These are phyloP conservation scores for Deilephila elpenor DNA, from an alignment of 2,888 invertebrate species.

Conservation along the genomic window DNA sequence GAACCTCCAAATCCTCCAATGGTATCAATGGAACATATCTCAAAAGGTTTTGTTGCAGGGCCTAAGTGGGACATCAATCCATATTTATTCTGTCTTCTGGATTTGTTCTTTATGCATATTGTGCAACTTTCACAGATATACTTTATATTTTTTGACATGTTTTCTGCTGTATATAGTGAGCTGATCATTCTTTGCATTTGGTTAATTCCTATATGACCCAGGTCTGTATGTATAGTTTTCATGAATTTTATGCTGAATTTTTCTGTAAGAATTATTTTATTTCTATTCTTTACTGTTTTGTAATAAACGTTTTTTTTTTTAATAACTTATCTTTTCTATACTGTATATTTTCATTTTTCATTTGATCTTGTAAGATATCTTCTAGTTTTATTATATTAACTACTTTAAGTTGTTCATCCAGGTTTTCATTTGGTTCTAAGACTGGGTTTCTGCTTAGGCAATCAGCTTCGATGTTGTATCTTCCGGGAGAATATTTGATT, in stretches of 20 bases:
- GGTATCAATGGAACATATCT: no score
- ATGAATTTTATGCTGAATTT: neutral
- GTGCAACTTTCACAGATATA: no score
- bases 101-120: no score
- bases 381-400: constrained; percentile 13
- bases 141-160: no score
- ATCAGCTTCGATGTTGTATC: constrained; percentile 38
- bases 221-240: neutral
- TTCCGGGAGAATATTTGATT: constrained; percentile 30
- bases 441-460: constrained; percentile 14
- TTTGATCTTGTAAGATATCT: constrained; percentile 6
- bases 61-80: no score
- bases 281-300: neutral
- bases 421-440: neutral
- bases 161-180: neutral
- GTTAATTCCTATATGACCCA: neutral
- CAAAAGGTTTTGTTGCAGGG: no score
- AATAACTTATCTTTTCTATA: neutral
- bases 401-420: neutral
- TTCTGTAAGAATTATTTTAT: constrained; percentile 13
- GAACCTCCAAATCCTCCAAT: no score
- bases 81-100: no score
- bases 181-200: constrained; percentile 4
- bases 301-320: neutral
- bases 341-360: neutral